Evolutionary conservation across 1,140 invertebrate genomes (phyloP), one percentile per base, ranked within the genome.

Genomic region (Drosophila malerkotliana): DNA sequence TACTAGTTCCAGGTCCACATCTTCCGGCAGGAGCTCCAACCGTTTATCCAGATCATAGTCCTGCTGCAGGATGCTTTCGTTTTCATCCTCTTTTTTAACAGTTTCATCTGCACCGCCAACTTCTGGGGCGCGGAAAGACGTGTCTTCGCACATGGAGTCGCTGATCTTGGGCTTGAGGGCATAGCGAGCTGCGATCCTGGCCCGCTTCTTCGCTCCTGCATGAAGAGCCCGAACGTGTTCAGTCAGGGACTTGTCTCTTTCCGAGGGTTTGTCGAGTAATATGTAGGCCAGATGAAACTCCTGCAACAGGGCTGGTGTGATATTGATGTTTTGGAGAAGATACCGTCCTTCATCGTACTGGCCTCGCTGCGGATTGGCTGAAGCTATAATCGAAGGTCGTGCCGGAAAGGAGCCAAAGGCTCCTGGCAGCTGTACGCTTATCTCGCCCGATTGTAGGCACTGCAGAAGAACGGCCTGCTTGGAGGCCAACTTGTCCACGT

Each of bases 281-380:
- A 99, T 96, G 91, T 98, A 99, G 39, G 98, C 95, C 44, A 99
- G 92, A 93, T 99, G 98, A 93, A 99, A 99, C 92, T 98, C 93
- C 4, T 97, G 98, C 3, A 99, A 92, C 49, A 99, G 92, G 3
- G 98, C 95, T 26, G 95, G 94, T 67, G 95, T 95, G 69, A 99
- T 95, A 92, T 96, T 96, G 53, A 99, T 93, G 92, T 99, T 99
- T 93, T 99, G 97, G 5, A 95, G 93, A 1, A 99, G 94, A 37
- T 96, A 97, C 93, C 98, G 98, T 0, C 94, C 94, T 88, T 95
- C 94, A 92, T 98, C 95, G 90, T 99, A 99, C 83, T 97, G 96
- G 18, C 98, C 98, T 30, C 95, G 95, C 9, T 95, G 94, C 5
- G 98, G 97, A 94, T 99, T 99, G 12, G 98, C 98, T 30, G 97